Base-by-base conservation (phyloP, 2,797 vertebrate species). In the Rhabdophis nuchalis region DNA sequence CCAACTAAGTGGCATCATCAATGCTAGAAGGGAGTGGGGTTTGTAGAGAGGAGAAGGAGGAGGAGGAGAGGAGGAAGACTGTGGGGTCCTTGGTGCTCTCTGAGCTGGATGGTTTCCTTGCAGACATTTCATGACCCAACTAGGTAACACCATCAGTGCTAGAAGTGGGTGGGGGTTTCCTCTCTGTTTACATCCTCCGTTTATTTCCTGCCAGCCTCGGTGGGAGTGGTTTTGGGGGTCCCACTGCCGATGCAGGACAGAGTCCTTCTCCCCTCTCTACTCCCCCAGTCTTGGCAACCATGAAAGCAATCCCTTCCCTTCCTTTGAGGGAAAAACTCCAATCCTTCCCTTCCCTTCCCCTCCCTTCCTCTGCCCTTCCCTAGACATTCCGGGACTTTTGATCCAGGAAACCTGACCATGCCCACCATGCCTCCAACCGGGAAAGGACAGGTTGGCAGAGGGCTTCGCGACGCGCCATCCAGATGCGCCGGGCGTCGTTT, bases 401-500 rank as follows among this genome's bases (percentile, higher is more conserved):
- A 8, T 23, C 41, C 54, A 1, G 0, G 2, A 25, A 0, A n/a
- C 72, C 50, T n/a, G 32, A 8, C 1, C 11, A 4, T 27, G 46
- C 11, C 18, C 4, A 20, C 13, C 0, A 5, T 29, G 27, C 12
- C 18, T 23, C 87, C 9, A 0, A 25, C 77, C 36, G 54, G 85
- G n/a, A 0, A 0, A 14, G 77, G 27, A 53, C 1, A 3, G 27
- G n/a, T 6, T 85, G 0, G 0, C 0, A 56, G 92, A 85, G 95
- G 95, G 94, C 18, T 16, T 12, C 12, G 86, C 0, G 0, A 58
- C 61, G 53, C 3, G 13, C 46, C 46, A 93, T 72, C 93, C 93
- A 93, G 94, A 95, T 93, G 94, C 16, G 92, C 88, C 90, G 94
- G 94, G 94, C 95, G 93, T 94, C n/a, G n/a, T 96, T 96, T 97